Conservation (phyloP, 2,888 invertebrate genomes). For the Hemaris fuciformis region DNA sequence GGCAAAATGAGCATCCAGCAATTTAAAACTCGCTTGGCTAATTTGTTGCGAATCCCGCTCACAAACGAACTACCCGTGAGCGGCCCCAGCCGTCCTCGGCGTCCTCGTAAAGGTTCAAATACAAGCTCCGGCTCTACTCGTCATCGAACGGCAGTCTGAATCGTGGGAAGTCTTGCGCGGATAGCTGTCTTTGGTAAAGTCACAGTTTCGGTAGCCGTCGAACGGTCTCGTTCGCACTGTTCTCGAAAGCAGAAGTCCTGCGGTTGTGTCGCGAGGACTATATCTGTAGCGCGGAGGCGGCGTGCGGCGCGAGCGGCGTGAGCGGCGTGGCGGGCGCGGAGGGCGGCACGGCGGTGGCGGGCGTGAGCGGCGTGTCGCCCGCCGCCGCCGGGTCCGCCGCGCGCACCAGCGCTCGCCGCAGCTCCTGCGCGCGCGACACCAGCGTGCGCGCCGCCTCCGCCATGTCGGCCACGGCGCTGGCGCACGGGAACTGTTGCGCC, state of each 20-base stretch:
- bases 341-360: conserved; percentile 59
- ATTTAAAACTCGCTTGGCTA: conserved; percentile 46
- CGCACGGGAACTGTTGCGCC: conserved; percentile 95
- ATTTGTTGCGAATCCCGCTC: conserved; percentile 39
- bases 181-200: conserved; percentile 63
- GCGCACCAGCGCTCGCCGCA: conserved; percentile 88
- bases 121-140: conserved; percentile 51
- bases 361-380: conserved; percentile 54
- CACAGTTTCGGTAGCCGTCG: conserved; percentile 34
- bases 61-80: conserved; percentile 53
- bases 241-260: conserved; percentile 11
- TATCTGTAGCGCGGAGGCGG: conserved; percentile 65
- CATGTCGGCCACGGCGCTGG: conserved; percentile 95
- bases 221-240: conserved; percentile 3
- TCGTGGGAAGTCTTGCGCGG: conserved; percentile 47
- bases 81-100: conserved; percentile 60
- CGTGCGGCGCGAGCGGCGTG: conserved; percentile 60
- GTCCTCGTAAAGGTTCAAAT: conserved; percentile 59
- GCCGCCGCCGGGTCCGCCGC: conserved; percentile 79
- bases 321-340: conserved; percentile 58
- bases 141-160: conserved; percentile 50
- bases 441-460: conserved; percentile 94
- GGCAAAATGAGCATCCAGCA: conserved; percentile 78
- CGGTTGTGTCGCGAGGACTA: conserved; percentile 28
- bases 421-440: conserved; percentile 90